phyloP scores from a whole-genome alignment of 2,888 invertebrate species.

The Eulithis prunata region DNA sequence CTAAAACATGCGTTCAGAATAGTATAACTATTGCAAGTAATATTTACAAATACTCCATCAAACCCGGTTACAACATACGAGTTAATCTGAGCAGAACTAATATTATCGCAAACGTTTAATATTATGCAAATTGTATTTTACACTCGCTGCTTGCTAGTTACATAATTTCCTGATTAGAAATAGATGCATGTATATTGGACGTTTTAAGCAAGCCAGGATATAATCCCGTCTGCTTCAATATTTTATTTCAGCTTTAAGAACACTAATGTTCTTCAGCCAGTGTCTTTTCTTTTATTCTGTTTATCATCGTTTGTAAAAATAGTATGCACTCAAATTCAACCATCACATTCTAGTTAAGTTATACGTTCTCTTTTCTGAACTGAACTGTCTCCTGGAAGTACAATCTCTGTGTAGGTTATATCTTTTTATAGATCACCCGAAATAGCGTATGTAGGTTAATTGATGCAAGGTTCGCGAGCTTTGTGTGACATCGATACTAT shows the following conservation, averaged over 20 bases:
- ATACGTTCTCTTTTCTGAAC: conserved; percentile 16
- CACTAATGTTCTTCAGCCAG: no score
- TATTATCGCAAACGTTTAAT: conserved; percentile 23
- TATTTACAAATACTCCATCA: conserved; percentile 16
- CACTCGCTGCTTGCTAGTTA: conserved; percentile 11
- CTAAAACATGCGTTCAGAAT: conserved; percentile 12
- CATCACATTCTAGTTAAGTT: not conserved
- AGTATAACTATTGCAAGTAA: conserved; percentile 1
- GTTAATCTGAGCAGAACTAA: conserved; percentile 24
- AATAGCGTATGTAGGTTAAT: conserved; percentile 24
- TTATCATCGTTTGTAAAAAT: not conserved
- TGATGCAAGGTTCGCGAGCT: conserved; percentile 15
- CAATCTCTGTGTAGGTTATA: conserved; percentile 24
- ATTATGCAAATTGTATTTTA: conserved; percentile 20
- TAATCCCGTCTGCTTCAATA: no score
- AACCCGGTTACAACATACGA: conserved; percentile 15
- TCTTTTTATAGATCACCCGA: conserved; percentile 18
- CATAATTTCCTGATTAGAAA: conserved; percentile 27
- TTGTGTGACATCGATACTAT: conserved; percentile 8
- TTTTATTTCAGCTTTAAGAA: no score
- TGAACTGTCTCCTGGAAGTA: not conserved
- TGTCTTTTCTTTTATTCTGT: not conserved
- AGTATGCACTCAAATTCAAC: not conserved
- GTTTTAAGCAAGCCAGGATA: not conserved
- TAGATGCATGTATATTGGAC: conserved; percentile 7